Conservation (phyloP, 2,888 invertebrate species). For the Chrysolina americana region DNA sequence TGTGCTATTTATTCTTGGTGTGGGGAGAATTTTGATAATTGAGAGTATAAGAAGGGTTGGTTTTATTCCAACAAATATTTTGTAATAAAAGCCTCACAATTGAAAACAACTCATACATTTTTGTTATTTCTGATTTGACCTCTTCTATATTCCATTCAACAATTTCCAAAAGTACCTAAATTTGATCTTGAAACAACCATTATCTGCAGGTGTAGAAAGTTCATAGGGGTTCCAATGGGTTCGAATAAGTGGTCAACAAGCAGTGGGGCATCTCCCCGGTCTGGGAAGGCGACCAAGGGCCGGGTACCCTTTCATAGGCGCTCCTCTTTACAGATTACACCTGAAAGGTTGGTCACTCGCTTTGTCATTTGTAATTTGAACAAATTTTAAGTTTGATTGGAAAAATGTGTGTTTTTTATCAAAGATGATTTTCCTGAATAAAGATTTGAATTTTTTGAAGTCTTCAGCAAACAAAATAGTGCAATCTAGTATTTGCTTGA, state of each 20-base stretch:
- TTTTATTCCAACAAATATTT: too few relatives aligned
- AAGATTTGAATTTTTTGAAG: too few relatives aligned
- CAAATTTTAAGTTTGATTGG: constrained; percentile 41
- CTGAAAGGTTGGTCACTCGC: constrained; percentile 68
- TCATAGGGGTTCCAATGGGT: constrained; percentile 58
- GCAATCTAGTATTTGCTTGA: too few relatives aligned
- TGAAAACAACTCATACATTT: too few relatives aligned
- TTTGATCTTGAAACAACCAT: constrained; percentile 1
- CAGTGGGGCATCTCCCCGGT: constrained; percentile 65
- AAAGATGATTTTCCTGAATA: too few relatives aligned
- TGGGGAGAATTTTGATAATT: too few relatives aligned
- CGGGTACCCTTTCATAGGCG: constrained; percentile 77
- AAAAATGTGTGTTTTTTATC: not conserved
- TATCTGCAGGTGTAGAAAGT: constrained; percentile 68
- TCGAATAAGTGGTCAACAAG: constrained; percentile 49
- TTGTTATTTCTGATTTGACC: too few relatives aligned
- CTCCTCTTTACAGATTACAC: constrained; percentile 67
- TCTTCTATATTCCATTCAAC: not conserved
- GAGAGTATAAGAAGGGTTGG: too few relatives aligned
- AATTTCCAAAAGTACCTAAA: not conserved
- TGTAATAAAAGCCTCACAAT: too few relatives aligned
- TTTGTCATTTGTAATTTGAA: constrained; percentile 53
- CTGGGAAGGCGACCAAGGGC: constrained; percentile 69
- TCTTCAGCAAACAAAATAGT: too few relatives aligned
- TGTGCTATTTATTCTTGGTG: too few relatives aligned